Percentiles rank a stretch among this genome's conserved stretches.
phyloP scores from a whole-genome alignment of 2,797 vertebrate species.

The Oceanodroma leucorhoa region DNA sequence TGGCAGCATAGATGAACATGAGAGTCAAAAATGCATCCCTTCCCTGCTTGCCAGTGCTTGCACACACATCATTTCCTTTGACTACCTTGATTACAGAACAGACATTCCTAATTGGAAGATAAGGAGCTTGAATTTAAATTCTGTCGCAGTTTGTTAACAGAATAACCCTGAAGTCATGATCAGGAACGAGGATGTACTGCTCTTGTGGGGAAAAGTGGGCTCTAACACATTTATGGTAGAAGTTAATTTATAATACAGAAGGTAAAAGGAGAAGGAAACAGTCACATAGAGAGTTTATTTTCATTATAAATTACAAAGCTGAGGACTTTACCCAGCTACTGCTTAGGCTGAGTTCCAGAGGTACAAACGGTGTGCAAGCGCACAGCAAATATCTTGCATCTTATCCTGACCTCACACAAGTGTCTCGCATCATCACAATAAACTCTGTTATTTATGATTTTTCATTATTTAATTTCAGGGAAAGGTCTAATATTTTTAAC shows the following conservation, averaged over 20 bases:
- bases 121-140: slow-evolving; percentile 23
- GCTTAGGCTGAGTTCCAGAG: neutral
- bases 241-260: neutral
- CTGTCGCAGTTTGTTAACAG: neutral
- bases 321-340: neutral
- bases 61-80: neutral
- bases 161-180: neutral
- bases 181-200: neutral
- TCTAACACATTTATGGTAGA: neutral
- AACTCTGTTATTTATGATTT: neutral
- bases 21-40: neutral
- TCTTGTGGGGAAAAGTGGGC: neutral
- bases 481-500: neutral
- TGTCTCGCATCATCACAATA: neutral
- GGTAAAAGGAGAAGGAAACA: neutral
- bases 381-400: neutral
- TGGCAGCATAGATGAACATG: neutral
- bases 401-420: neutral
- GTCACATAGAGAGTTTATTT: neutral
- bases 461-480: neutral
- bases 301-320: neutral
- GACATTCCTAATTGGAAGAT: slow-evolving; percentile 4
- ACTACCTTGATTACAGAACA: slow-evolving; percentile 7
- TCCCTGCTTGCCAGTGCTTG: neutral
- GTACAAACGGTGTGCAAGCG: fast-evolving